Percentiles rank a stretch among this genome's conserved stretches.
Evolutionary conservation across 1,140 invertebrate genomes (phyloP).

Genomic region (Tetragnatha versicolor): DNA sequence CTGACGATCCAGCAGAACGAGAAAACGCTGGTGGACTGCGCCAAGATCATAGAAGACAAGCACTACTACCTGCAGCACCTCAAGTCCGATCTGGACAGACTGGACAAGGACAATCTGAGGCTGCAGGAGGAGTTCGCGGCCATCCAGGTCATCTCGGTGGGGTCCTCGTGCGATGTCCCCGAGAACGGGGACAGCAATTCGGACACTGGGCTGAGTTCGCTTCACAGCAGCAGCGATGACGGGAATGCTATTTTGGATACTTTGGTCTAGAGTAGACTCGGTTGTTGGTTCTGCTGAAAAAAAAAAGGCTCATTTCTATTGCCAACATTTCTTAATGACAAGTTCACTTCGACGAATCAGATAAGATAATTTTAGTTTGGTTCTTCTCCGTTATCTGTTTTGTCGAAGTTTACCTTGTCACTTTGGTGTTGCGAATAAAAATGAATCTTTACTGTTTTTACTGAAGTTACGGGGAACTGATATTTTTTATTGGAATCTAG

Average conservation of each 20-base stretch:
- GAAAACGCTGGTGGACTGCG: conserved; percentile 71
- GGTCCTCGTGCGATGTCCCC: conserved; percentile 32
- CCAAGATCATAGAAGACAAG: conserved; percentile 71
- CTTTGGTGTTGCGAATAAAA: no score
- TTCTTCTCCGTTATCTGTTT: no score
- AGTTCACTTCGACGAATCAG: no score
- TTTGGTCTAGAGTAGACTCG: no score
- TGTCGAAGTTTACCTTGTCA: no score
- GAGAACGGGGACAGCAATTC: conserved; percentile 68
- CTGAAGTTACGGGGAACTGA: no score
- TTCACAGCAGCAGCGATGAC: conserved; percentile 68
- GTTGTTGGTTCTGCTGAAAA: no score
- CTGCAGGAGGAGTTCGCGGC: conserved; percentile 47
- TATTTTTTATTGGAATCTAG: no score
- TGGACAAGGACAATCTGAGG: conserved; percentile 67
- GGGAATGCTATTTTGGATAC: conserved; percentile 65
- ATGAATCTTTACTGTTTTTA: no score
- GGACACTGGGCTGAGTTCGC: conserved; percentile 69
- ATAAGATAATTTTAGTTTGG: no score
- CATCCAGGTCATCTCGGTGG: conserved; percentile 30
- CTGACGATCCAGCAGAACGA: conserved; percentile 73
- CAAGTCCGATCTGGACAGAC: conserved; percentile 71
- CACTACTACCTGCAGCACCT: conserved; percentile 71
- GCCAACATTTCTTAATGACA: no score
- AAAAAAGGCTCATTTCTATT: no score